Evolutionary conservation across 2,888 invertebrate genomes (phyloP), one percentile per base, ranked within the genome.

Genomic region (Harmothoe impar): DNA sequence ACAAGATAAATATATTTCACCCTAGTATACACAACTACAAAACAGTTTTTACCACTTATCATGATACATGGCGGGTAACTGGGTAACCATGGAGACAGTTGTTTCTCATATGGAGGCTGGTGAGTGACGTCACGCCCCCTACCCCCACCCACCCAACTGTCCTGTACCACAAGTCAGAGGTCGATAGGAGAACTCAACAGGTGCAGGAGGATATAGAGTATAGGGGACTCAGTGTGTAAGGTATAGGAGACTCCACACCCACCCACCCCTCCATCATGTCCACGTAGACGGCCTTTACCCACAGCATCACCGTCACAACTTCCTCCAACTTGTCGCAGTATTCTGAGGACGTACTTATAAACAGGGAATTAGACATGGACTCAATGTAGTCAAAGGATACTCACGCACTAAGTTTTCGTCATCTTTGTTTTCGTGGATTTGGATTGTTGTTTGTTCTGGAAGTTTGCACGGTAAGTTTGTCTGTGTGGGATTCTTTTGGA

Each of bases 161-260:
- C 43, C 43, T 43, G 43, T 43, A 43, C 43, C 43, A 43, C 43
- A 10, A 62, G 62, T 20, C 7, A 62, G 62, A n/a, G n/a, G 62
- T 62, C 62, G 62, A 62, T 62, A 5, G 20, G 62, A 62, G 62
- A 62, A 62, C 20, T 62, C 62, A 62, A 62, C 62, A 62, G 62
- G 62, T 62, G 62, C 62, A 62, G 62, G 62, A n/a, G n/a, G 62
- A n/a, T 62, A n/a, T 20, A 3, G 23, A 15, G 62, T 62, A n/a
- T 62, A n/a, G 3, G 62, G 62, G 23, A 62, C 3, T n/a, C 62
- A n/a, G 62, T n/a, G 62, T 62, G 20, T n/a, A 3, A n/a, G 3
- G 62, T 62, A 62, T 62, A 43, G 43, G 43, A 43, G 43, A 43
- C n/a, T 43, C 3, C 43, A 43, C 10, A 43, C 43, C 43, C 43